These are phyloP conservation scores for Anoplolepis gracilipes DNA, from an alignment of 1,140 invertebrate species.

Conservation along the genomic window DNA sequence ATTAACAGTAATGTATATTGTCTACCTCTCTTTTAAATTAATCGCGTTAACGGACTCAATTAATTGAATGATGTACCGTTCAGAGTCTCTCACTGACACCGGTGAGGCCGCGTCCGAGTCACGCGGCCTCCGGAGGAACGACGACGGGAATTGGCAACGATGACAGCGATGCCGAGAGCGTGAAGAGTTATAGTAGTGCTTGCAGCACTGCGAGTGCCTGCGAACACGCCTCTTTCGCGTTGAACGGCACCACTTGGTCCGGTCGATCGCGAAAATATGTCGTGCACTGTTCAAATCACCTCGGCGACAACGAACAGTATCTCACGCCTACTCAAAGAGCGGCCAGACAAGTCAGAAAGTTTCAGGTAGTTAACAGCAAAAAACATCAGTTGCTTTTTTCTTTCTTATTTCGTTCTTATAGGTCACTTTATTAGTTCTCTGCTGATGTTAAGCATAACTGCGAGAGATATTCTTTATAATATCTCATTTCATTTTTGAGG, in stretches of 20 bases:
- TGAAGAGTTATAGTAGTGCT: slow-evolving; percentile 91
- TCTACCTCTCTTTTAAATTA: slow-evolving; percentile 30
- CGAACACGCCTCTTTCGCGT: slow-evolving; percentile 92
- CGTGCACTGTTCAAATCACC: slow-evolving; percentile 92
- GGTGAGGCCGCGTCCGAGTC: slow-evolving; percentile 78
- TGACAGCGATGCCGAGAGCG: slow-evolving; percentile 91
- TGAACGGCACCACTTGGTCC: slow-evolving; percentile 92
- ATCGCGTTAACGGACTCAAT: slow-evolving; percentile 18
- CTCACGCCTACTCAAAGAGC: slow-evolving; percentile 94
- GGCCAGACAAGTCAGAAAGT: slow-evolving; percentile 91
- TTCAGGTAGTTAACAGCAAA: slow-evolving; percentile 82
- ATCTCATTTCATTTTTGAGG: background rate
- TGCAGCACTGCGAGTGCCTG: slow-evolving; percentile 90
- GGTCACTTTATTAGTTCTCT: background rate
- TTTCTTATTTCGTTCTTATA: background rate
- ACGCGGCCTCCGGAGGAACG: slow-evolving; percentile 73
- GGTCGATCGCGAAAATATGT: slow-evolving; percentile 89
- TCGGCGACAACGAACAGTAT: slow-evolving; percentile 92
- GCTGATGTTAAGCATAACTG: background rate
- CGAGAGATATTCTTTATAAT: background rate
- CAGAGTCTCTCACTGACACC: slow-evolving; percentile 86
- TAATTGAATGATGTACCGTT: slow-evolving; percentile 44
- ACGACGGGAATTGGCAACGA: slow-evolving; percentile 81
- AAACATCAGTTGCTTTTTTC: background rate
- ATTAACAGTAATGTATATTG: background rate